Evolutionary conservation across 2,113 vertebrate genomes (phyloP), one percentile per base, ranked within the genome.

Genomic region (Heterochromis multidens): DNA sequence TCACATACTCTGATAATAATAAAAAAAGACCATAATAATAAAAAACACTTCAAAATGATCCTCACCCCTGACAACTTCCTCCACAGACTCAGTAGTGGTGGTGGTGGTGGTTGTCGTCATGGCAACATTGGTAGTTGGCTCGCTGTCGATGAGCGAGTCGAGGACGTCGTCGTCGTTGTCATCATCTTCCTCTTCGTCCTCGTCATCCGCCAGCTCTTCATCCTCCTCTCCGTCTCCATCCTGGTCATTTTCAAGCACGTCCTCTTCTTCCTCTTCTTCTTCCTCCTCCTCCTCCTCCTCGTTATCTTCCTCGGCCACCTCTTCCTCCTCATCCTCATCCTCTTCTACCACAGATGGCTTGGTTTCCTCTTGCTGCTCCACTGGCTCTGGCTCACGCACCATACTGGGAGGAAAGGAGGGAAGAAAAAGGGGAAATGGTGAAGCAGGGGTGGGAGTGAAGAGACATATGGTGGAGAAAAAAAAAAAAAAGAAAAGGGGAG

Each of bases 41-140:
- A 61, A 81, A 49, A 74, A 62, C 52, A 16, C 1, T 10, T 7
- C 6, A 54, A 49, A 57, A 43, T 4, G 27, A 12, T 72, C 54
- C 87, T 97, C 96, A 99, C 99, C 99, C 96, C 96, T 96, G 81
- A 99, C 99, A 52, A 99, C 99, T 89, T 99, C 99, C 92, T 99
- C 99, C 80, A 99, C 98, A 2, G 98, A 99, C 89, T 99, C 99
- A 0, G 97, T 98, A 63, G 97, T 98, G 84, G 97, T 98, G 85
- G 98, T 98, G 80, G 98, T 99, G 67, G 98, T 99, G 67, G 98
- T 99, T 4, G 98, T 98, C 2, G 98, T 99, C 94, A 98, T 98
- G 85, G 98, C 98, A 21, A 98, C 95, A 79, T 96, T 97, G 89
- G 98, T 97, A 0, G 97, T 97, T 33, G 96, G 96, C 87, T 99